These are phyloP conservation scores for Pyrocoelia pectoralis DNA, from an alignment of 2,888 invertebrate species.

Conservation along the genomic window DNA sequence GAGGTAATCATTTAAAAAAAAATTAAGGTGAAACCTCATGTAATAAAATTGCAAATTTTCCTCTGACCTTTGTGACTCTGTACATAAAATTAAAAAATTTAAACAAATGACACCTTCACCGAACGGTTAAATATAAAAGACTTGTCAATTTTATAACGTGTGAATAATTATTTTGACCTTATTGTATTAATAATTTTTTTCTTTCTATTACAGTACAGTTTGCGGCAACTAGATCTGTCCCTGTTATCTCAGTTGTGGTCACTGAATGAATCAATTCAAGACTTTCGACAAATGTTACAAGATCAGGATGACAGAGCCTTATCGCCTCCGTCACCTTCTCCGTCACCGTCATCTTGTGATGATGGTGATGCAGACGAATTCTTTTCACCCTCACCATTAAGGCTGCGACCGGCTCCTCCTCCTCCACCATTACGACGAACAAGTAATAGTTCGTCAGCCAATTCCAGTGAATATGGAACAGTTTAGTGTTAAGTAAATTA, in stretches of 20 bases:
- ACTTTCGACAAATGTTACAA: conserved; percentile 77
- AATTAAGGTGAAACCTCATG: no score
- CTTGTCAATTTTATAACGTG: no score
- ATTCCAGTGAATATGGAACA: conserved; percentile 49
- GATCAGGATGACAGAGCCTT: conserved; percentile 60
- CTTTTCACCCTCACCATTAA: conserved; percentile 52
- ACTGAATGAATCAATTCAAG: conserved; percentile 90
- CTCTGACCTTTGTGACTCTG: no score
- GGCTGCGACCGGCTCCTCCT: conserved; percentile 58
- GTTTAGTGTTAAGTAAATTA: conserved; percentile 18
- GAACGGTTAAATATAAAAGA: no score
- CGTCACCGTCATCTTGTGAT: conserved; percentile 64
- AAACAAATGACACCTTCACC: no score
- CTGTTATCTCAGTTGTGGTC: conserved; percentile 91
- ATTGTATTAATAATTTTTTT: conserved; percentile 29
- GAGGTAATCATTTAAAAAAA: no score
- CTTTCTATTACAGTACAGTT: conserved; percentile 76
- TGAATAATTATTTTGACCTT: background rate
- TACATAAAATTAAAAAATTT: no score
- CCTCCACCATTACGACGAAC: conserved; percentile 58
- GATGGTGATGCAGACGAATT: conserved; percentile 52
- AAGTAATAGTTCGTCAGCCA: conserved; percentile 50
- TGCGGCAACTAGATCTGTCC: conserved; percentile 88
- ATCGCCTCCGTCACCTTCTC: conserved; percentile 65
- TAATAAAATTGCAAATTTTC: no score